Evolutionary conservation across 2,888 invertebrate species (phyloP).

Genomic region (Andrena bucephala): DNA sequence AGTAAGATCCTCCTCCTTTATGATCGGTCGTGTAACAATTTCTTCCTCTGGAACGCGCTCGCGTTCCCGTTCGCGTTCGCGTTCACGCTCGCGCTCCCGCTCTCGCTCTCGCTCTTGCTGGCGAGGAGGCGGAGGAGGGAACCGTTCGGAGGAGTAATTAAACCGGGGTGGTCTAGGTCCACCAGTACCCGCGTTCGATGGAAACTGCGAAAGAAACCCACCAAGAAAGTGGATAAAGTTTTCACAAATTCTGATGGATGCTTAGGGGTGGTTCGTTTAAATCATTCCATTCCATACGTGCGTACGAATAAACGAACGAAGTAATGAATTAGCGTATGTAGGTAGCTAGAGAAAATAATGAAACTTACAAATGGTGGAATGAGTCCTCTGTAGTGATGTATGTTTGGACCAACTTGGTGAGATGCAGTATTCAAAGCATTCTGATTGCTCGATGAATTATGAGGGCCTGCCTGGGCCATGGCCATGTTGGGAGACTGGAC

Average conservation of each 20-base stretch:
- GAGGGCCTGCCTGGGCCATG: conserved; percentile 86
- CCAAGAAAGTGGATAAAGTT: conserved; percentile 78
- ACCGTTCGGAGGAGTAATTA: conserved; percentile 80
- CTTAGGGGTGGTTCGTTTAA: neutral
- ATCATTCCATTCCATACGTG: neutral
- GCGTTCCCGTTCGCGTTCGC: conserved; percentile 73
- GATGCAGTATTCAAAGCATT: conserved; percentile 67
- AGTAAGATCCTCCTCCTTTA: conserved; percentile 96
- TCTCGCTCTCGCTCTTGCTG: conserved; percentile 68
- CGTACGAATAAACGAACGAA: neutral
- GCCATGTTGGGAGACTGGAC: conserved; percentile 85
- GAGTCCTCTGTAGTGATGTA: conserved; percentile 89
- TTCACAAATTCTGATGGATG: conserved; percentile 9
- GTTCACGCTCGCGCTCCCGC: conserved; percentile 75
- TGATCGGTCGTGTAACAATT: conserved; percentile 92
- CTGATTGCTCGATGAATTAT: conserved; percentile 76
- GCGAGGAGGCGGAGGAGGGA: conserved; percentile 73
- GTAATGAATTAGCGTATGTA: neutral
- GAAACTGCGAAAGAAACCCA: conserved; percentile 82
- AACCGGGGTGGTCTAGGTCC: conserved; percentile 81
- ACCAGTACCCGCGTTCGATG: conserved; percentile 76
- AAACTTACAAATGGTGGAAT: conserved; percentile 92
- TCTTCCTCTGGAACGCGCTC: conserved; percentile 86
- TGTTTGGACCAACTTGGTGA: conserved; percentile 79
- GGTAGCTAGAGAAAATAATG: neutral